Conservation (phyloP, 2,888 invertebrate genomes). For the Augiades crinisus region DNA sequence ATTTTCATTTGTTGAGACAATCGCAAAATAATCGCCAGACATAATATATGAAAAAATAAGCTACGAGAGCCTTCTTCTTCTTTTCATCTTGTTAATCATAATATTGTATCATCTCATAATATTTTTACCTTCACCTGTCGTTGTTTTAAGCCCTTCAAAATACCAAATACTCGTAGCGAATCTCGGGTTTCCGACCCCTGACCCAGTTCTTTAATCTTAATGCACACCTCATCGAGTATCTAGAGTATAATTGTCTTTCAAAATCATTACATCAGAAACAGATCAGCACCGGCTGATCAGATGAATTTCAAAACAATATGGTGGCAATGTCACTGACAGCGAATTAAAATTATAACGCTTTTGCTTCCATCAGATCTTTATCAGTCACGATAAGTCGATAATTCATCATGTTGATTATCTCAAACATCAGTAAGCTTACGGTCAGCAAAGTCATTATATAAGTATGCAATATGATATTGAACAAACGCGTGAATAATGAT, state of each 20-base stretch:
- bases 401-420: constrained; percentile 22
- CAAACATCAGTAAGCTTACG: constrained; percentile 5
- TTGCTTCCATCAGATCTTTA: constrained; percentile 18
- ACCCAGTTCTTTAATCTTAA: constrained; percentile 24
- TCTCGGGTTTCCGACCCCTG: constrained; percentile 16
- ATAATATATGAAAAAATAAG: too few relatives aligned
- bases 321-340: constrained; percentile 22
- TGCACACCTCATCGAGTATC: constrained; percentile 19
- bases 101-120: not conserved
- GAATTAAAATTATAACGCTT: constrained; percentile 20
- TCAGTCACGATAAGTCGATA: constrained; percentile 23
- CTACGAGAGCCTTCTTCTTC: too few relatives aligned
- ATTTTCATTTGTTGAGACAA: too few relatives aligned
- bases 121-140: not conserved
- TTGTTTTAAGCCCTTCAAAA: constrained; percentile 5
- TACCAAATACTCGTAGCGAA: constrained; percentile 3
- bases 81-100: too few relatives aligned
- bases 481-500: constrained; percentile 15
- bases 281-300: constrained; percentile 5
- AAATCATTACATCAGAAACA: constrained; percentile 24
- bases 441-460: constrained; percentile 6
- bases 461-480: constrained; percentile 1
- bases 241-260: constrained; percentile 24
- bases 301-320: constrained; percentile 20
- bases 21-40: too few relatives aligned